Conservation (phyloP, 2,113 vertebrate species). For the Bathybates hornii region DNA sequence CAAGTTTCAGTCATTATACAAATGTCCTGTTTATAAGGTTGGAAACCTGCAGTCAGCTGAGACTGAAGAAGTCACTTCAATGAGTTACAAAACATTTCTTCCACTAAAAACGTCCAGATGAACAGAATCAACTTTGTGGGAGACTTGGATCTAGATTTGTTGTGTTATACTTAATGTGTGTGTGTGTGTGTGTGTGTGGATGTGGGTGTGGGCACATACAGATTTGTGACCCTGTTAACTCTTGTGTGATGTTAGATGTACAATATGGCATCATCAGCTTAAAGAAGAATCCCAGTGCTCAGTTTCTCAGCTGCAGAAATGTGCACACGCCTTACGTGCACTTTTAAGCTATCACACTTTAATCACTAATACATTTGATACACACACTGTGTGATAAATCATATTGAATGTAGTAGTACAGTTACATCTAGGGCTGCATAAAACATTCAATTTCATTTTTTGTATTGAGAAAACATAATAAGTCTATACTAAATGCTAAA, state of each 20-base stretch:
- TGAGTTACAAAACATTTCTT: not conserved
- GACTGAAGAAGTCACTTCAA: accelerated
- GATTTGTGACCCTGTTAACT: not conserved
- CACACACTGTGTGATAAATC: not conserved
- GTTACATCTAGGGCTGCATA: not conserved
- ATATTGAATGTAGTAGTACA: not conserved
- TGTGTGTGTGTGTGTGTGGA: not conserved
- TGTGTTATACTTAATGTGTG: not conserved
- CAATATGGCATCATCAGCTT: slow-evolving; percentile 5
- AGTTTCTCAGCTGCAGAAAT: not conserved
- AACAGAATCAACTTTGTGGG: not conserved
- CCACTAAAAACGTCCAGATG: not conserved
- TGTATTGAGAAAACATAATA: not conserved
- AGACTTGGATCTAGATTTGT: not conserved
- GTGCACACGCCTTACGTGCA: not conserved
- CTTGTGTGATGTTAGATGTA: not conserved
- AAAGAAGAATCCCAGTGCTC: slow-evolving; percentile 1
- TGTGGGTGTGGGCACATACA: not conserved
- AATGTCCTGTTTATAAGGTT: not conserved
- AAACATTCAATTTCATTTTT: not conserved
- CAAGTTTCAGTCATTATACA: not conserved
- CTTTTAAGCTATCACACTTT: not conserved
- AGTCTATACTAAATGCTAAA: not conserved
- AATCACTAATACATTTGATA: not conserved
- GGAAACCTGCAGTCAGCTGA: not conserved